Evolutionary conservation across 2,888 invertebrate genomes (phyloP).

Genomic region (Horisme vitalbata): DNA sequence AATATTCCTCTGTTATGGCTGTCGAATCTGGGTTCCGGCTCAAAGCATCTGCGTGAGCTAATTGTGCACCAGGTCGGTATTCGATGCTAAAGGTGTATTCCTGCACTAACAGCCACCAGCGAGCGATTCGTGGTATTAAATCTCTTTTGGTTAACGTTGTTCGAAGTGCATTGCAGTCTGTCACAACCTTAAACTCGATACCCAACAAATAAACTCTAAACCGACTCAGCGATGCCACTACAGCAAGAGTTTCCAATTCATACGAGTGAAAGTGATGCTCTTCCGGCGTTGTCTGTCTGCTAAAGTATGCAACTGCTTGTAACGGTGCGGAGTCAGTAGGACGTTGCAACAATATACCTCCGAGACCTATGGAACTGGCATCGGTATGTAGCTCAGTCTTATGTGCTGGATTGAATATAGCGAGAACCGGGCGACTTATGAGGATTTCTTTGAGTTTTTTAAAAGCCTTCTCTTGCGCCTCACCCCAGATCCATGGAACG

Average conservation of each 20-base stretch:
- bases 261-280: background rate
- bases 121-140: conserved; percentile 2
- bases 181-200: background rate
- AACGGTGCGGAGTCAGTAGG: too few species aligned
- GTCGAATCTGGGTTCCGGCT: background rate
- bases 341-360: too few species aligned
- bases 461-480: too few species aligned
- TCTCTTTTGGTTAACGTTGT: background rate
- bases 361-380: too few species aligned
- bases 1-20: background rate
- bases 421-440: too few species aligned
- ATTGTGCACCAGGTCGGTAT: background rate
- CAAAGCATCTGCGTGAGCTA: conserved; percentile 2
- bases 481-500: too few species aligned
- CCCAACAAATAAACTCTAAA: background rate
- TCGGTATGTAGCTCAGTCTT: too few species aligned
- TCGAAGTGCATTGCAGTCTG: conserved; percentile 4
- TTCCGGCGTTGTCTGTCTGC: background rate
- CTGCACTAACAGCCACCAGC: conserved; percentile 3
- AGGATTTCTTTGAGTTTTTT: too few species aligned
- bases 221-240: background rate
- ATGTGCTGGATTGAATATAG: too few species aligned
- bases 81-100: background rate
- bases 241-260: conserved; percentile 2
- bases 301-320: background rate